Evolutionary conservation across 2,888 invertebrate genomes (phyloP), one percentile per base, ranked within the genome.

Genomic region (Drosophila mettleri): DNA sequence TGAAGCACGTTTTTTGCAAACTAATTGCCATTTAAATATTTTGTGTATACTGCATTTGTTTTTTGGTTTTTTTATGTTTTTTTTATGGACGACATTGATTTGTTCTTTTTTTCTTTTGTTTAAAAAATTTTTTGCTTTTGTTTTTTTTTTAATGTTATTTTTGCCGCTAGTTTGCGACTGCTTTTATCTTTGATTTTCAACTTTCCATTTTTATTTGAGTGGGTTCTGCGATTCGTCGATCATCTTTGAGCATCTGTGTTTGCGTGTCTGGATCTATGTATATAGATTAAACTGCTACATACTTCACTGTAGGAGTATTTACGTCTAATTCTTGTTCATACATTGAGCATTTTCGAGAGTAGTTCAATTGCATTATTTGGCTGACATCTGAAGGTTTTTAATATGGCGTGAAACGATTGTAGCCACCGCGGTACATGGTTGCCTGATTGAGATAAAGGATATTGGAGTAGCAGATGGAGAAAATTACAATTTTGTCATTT

Each of bases 341-440:
- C 71, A 84, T 86, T 84, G 84, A 84, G 87, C 87, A 86, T 84
- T 86, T 73, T 82, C 78, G 85, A 85, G 86, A 85, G 80, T 87
- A 83, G 80, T 80, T 80, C 77, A 77, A 80, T 79, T 85, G 81
- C 79, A 52, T 86, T 87, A 66, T 87, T 86, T 82, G 86, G 86
- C 83, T 86, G 81, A 85, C 83, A 81, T 84, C 74, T 73, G 78
- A 79, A 78, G 78, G 63, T 66, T 69, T 92, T 94, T 94, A 98
- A 93, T 98, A 98, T 91, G 98, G 98, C 93, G 98, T 95, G 93
- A 98, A 98, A 93, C 98, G 95, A 94, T 97, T 98, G 95, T 97
- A 98, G 89, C 97, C 96, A 93, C 97, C 96, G 93, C 98, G 95
- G 93, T 98, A 98, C 89, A 98, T 96, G 83, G 97, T 97, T 91